Conservation (phyloP, 2,113 vertebrate genomes). For the Brachypteracias leptosomus region DNA sequence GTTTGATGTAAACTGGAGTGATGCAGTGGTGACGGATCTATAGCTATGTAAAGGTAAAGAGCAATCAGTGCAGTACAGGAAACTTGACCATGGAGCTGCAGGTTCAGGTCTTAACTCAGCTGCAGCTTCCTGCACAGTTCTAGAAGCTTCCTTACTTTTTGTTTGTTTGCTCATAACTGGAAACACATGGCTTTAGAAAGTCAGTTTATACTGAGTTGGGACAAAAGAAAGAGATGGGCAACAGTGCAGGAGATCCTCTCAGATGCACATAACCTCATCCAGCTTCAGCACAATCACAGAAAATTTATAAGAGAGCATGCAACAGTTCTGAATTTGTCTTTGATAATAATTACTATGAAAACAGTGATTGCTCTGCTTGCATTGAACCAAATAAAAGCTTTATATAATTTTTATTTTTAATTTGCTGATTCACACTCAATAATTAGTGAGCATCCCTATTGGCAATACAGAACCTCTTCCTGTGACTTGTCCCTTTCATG, state of each 20-base stretch:
- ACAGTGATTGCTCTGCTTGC: neutral
- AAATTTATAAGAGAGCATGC: neutral
- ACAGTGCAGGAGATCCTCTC: neutral
- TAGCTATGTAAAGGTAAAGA: neutral
- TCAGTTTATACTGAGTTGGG: neutral
- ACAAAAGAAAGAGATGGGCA: neutral
- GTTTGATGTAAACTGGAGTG: neutral
- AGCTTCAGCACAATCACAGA: neutral
- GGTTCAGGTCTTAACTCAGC: neutral
- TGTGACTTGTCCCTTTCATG: neutral
- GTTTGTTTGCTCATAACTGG: neutral
- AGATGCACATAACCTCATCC: neutral
- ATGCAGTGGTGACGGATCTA: neutral
- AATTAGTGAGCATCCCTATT: neutral
- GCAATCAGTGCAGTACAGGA: neutral
- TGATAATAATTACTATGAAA: neutral
- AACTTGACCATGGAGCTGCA: neutral
- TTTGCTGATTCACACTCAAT: neutral
- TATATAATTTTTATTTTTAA: neutral
- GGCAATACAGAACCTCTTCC: neutral
- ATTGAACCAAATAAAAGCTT: neutral
- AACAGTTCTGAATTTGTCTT: neutral
- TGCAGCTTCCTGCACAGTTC: neutral
- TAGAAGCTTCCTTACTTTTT: neutral
- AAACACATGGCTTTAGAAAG: neutral